A percentile compares a stretch with the other conserved stretches of the same genome.
These are phyloP conservation scores for Rambutsinella grinnellia DNA, from an alignment of 2,888 invertebrate species.

Conservation along the genomic window DNA sequence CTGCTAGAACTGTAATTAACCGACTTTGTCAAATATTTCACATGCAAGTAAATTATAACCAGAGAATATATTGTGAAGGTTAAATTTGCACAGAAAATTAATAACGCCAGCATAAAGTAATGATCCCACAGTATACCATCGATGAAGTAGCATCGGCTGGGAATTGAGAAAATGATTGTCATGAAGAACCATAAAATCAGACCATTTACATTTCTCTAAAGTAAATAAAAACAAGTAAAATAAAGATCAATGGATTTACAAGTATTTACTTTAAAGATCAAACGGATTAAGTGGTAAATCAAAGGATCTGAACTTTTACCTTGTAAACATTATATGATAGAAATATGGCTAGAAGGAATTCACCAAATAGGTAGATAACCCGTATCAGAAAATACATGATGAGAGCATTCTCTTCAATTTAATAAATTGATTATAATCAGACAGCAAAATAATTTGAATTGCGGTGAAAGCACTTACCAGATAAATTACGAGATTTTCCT, in stretches of 20 bases:
- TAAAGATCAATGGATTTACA: no score
- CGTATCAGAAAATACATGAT: slow-evolving; percentile 50
- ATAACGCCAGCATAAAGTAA: slow-evolving; percentile 40
- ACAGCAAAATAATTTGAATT: no score
- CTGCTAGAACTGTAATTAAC: not conserved
- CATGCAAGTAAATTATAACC: slow-evolving; percentile 31
- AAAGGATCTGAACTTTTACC: no score
- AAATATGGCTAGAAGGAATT: slow-evolving; percentile 53
- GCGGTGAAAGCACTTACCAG: no score
- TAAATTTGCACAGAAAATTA: slow-evolving; percentile 52
- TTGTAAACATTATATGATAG: slow-evolving; percentile 47
- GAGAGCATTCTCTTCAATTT: slow-evolving; percentile 48
- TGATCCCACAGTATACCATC: slow-evolving; percentile 55
- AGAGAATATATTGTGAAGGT: slow-evolving; percentile 56
- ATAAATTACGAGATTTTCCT: slow-evolving; percentile 19
- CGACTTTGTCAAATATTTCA: slow-evolving; percentile 30
- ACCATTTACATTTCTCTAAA: slow-evolving; percentile 48
- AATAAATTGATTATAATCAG: no score
- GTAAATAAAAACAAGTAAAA: not conserved
- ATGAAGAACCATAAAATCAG: slow-evolving; percentile 54
- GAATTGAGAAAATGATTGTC: slow-evolving; percentile 52
- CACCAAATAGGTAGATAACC: slow-evolving; percentile 49
- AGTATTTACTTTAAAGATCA: no score
- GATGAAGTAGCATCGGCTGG: slow-evolving; percentile 59
- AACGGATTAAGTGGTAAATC: no score